A percentile compares a stretch with the other conserved stretches of the same genome.
Conservation (phyloP, 2,113 vertebrate species). For the Reinhardtius hippoglossoides region DNA sequence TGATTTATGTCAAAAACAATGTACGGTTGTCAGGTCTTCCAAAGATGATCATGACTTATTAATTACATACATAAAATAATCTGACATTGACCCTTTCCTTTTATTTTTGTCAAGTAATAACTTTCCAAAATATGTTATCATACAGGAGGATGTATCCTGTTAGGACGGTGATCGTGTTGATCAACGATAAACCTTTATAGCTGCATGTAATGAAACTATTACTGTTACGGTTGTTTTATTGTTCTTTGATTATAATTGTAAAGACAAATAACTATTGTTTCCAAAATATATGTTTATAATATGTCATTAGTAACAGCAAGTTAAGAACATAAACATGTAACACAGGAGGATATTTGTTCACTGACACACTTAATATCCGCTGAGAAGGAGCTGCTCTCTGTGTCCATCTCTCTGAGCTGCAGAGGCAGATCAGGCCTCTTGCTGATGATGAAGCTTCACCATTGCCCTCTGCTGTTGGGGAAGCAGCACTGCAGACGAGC, state of each 20-base stretch:
- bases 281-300: too few species aligned
- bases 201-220: too few species aligned
- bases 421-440: background rate
- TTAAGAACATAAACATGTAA: background rate
- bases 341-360: slow-evolving; percentile 6
- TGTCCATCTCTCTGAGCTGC: slow-evolving; percentile 1
- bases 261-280: too few species aligned
- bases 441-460: slow-evolving; percentile 64
- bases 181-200: too few species aligned
- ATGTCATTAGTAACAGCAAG: background rate
- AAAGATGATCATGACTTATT: too few species aligned
- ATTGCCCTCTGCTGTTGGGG: slow-evolving; percentile 80
- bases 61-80: background rate
- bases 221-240: background rate
- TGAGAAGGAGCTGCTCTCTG: background rate
- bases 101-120: background rate
- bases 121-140: too few species aligned
- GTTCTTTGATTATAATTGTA: too few species aligned
- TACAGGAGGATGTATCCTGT: too few species aligned
- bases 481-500: slow-evolving; percentile 42
- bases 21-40: too few species aligned
- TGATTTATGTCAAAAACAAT: too few species aligned
- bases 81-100: background rate
- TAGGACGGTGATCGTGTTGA: too few species aligned
- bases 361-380: background rate